These are phyloP conservation scores for Prinia subflava DNA, from an alignment of 2,113 vertebrate genomes.

Conservation along the genomic window DNA sequence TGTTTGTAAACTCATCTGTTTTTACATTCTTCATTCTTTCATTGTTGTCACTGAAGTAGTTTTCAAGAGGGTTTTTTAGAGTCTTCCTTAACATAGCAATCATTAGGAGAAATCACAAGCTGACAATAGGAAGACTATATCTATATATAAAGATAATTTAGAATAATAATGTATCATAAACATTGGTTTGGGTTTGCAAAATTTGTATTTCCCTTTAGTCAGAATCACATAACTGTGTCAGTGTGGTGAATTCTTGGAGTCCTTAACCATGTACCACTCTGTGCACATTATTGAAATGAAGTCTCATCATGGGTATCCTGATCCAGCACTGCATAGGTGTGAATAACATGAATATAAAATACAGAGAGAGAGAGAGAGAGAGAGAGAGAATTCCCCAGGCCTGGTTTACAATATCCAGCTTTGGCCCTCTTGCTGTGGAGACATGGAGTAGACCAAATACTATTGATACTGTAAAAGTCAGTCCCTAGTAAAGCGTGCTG, in stretches of 20 bases:
- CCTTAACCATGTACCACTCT: neutral
- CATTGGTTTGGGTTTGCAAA: neutral
- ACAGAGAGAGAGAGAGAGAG: neutral
- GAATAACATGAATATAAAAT: neutral
- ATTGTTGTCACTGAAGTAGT: neutral
- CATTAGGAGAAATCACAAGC: neutral
- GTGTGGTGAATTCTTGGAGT: neutral
- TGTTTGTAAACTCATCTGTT: slow-evolving; percentile 48
- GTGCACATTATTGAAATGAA: neutral
- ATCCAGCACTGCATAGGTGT: neutral
- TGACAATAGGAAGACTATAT: neutral
- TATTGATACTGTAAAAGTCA: neutral
- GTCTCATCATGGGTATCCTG: neutral
- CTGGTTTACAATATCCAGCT: neutral
- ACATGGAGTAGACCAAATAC: neutral
- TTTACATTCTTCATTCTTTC: slow-evolving; percentile 41
- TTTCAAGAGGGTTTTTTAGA: neutral
- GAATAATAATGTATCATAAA: neutral
- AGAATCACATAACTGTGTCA: neutral
- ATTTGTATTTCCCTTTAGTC: neutral
- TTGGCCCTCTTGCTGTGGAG: neutral
- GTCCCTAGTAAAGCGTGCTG: neutral
- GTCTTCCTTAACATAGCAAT: neutral
- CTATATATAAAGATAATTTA: neutral
- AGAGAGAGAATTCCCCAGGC: neutral